Evolutionary conservation across 2,797 vertebrate genomes (phyloP), one percentile per base, ranked within the genome.

Genomic region (Protonibea diacanthus): DNA sequence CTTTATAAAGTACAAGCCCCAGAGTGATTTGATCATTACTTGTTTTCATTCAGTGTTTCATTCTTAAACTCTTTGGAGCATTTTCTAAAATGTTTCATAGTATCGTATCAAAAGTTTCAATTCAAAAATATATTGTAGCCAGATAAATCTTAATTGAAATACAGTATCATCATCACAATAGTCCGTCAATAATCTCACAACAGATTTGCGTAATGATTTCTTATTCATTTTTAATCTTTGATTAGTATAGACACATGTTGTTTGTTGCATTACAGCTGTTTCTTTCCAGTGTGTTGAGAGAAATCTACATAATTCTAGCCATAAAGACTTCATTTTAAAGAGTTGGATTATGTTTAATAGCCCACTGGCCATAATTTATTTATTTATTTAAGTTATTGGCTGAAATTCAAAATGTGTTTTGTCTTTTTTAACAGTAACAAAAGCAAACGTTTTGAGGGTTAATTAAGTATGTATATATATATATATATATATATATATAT

Each of bases 101-200:
- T 18, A 48, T 44, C 38, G 14, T 51, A 29, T 57, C 17, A 45
- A 27, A 68, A 67, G 25, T 4, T n/a, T 47, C 8, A 38, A 38
- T 38, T 9, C 2, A 38, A 38, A 33, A 33, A 33, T 8, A 33
- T 33, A 33, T 33, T 33, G 8, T 2, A 8, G 33, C 1, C 33
- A n/a, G 48, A 21, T 15, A 42, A 18, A 53, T 27, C 12, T 15
- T 42, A 12, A 38, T 51, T 45, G 68, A 15, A 45, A 78, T 84
- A 82, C 81, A 84, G 65, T 49, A 61, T 38, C 76, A 56, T 64
- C 70, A 53, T 81, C 73, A 47, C 76, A 88, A 88, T 89, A 79
- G n/a, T n/a, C n/a, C n/a, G n/a, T n/a, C n/a, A n/a, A 70, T 86
- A 83, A 90, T 82, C 29, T 29, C 29, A 29, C 29, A 29, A 6